Base-by-base conservation (phyloP, 2,797 vertebrate species). In the Catamblyrhynchus diadema region DNA sequence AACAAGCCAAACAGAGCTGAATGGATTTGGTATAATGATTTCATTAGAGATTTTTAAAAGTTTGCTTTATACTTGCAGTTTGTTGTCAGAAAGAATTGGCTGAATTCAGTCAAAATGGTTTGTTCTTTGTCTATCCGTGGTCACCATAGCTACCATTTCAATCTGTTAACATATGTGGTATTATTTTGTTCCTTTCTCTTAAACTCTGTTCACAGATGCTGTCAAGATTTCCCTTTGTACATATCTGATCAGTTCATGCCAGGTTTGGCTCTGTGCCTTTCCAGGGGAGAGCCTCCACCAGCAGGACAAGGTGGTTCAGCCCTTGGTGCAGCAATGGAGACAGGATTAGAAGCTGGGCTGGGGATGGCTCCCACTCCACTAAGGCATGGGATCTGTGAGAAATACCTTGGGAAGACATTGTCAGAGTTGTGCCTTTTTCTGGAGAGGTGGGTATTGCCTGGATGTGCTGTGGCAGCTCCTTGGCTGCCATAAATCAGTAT, bases 131-230 rank as follows among this genome's bases (percentile, higher is more conserved):
- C 95, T 95, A 81, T 80, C 70, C 0, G 0, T 90, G 95, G 95
- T 97, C 97, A 97, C 97, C 97, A 97, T 97, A 97, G 97, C 95
- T 97, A 97, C 97, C 96, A 94, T 91, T 95, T 93, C 96, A 95
- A 94, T 97, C 93, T 92, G 93, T 93, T 97, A 96, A 97, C 95
- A 96, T 96, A 95, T 96, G 93, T 94, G 92, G 88, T 90, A 96
- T 95, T 95, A 97, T 96, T 97, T 96, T 93, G 86, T 93, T 96
- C 94, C 93, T 94, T 93, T 96, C 96, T 90, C 85, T 95, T 95
- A 96, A 96, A 95, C 93, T 95, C 94, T 86, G 83, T 75, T 95
- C 91, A 67, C 96, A 96, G 93, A 96, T 94, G 95, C 96, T 93
- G 78, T 96, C 93, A 92, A 92, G 93, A 96, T 86, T 95, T 95